Base-by-base conservation (phyloP, 2,888 invertebrate species). In the Brenthis ino region DNA sequence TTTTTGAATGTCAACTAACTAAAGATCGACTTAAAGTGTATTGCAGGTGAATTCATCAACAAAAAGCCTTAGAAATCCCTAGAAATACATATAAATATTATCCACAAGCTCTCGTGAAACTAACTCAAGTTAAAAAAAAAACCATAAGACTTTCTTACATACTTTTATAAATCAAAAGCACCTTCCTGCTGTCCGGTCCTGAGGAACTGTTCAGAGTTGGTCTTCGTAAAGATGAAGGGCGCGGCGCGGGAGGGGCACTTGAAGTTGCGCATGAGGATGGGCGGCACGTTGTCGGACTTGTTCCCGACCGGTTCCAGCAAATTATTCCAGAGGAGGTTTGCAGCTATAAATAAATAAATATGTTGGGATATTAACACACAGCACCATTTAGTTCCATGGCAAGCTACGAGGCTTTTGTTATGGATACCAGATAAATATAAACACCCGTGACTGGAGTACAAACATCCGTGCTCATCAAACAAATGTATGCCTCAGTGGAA, bases 291-390 rank as follows among this genome's bases (percentile, higher is more conserved):
- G 63, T 91, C 90, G 0, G 94, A 94, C 81, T 96, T 96, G 75
- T 93, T 91, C 37, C 96, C 95, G 3, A 95, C 94, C 0, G 96
- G 96, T 79, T 96, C 95, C 28, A 96, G 82, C 71, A 96, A 89
- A 80, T 96, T 96, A 87, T 96, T 96, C 96, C 96, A 96, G 0
- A 96, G 86, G 53, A 96, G 91, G 80, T 96, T 96, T 0, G 96
- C 96, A 55, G 94, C 96, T 28, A 28, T 28, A 28, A 28, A 28
- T 24, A 24, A 24, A 24, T 28, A 28, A 28, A 28, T 28, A 28
- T 28, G 28, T 28, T 28, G 28, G 28, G 28, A 28, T 5, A 28
- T 28, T 28, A 28, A 5, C 24, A 24, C 24, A 24, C 24, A 28
- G 28, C 28, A 4, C 5, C 28, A 28, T 28, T 5, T 28, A 4